Base-by-base conservation (phyloP, 1,140 invertebrate genomes). In the Potamilus streckersoni region DNA sequence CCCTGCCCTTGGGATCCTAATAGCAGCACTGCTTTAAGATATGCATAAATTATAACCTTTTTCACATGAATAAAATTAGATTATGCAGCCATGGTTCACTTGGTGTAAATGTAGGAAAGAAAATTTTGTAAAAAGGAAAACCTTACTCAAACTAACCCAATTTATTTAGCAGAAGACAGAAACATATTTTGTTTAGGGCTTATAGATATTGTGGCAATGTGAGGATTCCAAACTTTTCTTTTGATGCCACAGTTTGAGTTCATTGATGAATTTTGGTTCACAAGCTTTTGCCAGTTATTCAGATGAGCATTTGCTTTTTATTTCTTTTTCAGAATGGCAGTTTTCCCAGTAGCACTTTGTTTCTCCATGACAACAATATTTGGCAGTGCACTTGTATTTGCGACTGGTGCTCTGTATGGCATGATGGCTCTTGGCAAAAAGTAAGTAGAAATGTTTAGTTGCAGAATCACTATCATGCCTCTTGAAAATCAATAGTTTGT, bases 341-440 rank as follows among this genome's bases (percentile, higher is more conserved):
- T 96, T 69, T 93, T 95, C 64, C 92, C 96, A 60, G 92, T 97
- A 79, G 91, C 97, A 78, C 85, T 98, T 74, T 96, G 95, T 87
- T 88, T 93, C n/a, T 93, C 92, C 57, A 65, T 96, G 31, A 92
- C 92, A 80, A 96, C 94, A 79, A 91, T 97, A 82, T 94, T 98
- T 87, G 96, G 96, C 80, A 93, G 95, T 91, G 96, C 95, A 57
- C 88, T 97, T 58, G 95, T 98, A 84, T 95, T 98, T 90, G 93
- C 91, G 19, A 96, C 96, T 68, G 97, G 96, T 62, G 92, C 95
- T 72, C 91, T 98, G 60, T 98, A 98, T 90, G 96, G 96, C 83
- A 93, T 98, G 92, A 97, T 98, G 95, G 94, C 96, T 55, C 91
- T 98, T 19, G 91, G 91, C 17, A 91, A 89, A 85, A 92, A 92